Base-by-base conservation (phyloP, 2,113 vertebrate species). In the Geococcyx californianus region DNA sequence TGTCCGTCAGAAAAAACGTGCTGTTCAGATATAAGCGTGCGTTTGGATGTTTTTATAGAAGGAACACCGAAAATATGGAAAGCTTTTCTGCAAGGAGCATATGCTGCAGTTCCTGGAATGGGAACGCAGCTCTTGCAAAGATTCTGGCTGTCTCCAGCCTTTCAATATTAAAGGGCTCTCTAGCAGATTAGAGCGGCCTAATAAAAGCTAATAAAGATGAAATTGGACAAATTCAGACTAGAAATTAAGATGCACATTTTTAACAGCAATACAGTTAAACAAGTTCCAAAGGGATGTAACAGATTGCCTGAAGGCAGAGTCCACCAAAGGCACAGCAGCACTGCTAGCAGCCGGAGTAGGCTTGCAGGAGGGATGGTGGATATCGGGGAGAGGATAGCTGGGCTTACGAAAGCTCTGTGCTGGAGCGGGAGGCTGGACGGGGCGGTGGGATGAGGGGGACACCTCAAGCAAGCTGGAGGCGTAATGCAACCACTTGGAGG, bases 251-350 rank as follows among this genome's bases (percentile, higher is more conserved):
- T 34, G 25, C 59, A 31, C 18, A 10, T 79, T 94, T 95, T 91
- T 38, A 89, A 90, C 33, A 79, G 70, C 24, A 58, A n/a, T 16
- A 55, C 23, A 77, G 21, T 93, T 75, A 84, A 89, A 31, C 12
- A 36, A 34, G 19, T 77, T 94, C 68, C 79, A 64, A 84, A 77
- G 59, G 55, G 68, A 73, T 52, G 51, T 16, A 67, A 49, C 15
- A 66, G 33, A 49, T 36, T 8, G 21, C 40, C 54, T 11, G 34
- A 47, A 90, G 76, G 64, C 0, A 0, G 26, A 89, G 72, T 52
- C 56, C 1, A 18, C 25, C 0, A 0, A 54, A 89, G 42, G 60
- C 54, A n/a, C 0, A 0, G 40, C 54, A 72, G 63, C 0, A 0
- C 24, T 68, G 36, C 12, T 31, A 21, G 79, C 49, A 56, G 72